Evolutionary conservation across 2,888 invertebrate species (phyloP).

Genomic region (Ochlodes sylvanus): DNA sequence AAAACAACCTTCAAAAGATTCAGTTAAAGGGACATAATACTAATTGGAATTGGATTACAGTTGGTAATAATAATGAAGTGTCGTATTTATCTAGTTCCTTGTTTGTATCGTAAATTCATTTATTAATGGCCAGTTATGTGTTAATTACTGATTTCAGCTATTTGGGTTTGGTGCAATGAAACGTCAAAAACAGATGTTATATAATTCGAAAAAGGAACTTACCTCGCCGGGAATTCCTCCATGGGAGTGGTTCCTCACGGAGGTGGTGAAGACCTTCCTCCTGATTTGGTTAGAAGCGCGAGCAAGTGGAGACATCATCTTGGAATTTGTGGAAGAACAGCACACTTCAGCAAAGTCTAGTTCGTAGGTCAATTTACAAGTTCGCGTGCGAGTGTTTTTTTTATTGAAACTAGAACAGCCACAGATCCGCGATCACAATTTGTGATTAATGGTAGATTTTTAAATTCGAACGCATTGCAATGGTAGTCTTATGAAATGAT

Average conservation of each 20-base stretch:
- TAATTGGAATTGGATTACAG: too few species aligned
- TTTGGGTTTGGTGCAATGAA: not conserved
- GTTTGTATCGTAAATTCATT: conserved; percentile 6
- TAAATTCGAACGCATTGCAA: conserved; percentile 19
- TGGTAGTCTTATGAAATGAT: not conserved
- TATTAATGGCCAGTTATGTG: too few species aligned
- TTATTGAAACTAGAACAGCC: conserved; percentile 36
- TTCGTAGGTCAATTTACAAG: conserved; percentile 7
- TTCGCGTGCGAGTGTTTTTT: conserved; percentile 31
- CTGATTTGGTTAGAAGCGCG: conserved; percentile 72
- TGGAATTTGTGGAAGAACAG: conserved; percentile 45
- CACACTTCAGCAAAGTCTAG: conserved; percentile 19
- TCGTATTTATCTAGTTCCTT: conserved; percentile 13
- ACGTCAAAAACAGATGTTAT: conserved; percentile 69
- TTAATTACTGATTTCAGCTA: too few species aligned
- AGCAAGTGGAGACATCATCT: conserved; percentile 72
- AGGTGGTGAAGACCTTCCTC: conserved; percentile 73
- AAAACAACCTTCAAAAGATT: too few species aligned
- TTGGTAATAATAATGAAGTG: too few species aligned
- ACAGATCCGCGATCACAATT: conserved; percentile 36
- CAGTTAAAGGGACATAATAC: too few species aligned
- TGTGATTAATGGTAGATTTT: conserved; percentile 30
- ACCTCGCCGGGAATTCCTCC: conserved; percentile 81
- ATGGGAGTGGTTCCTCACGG: conserved; percentile 73
- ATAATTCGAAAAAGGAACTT: conserved; percentile 60